Base-by-base conservation (phyloP, 2,888 invertebrate genomes). In the Eristalis pertinax region DNA sequence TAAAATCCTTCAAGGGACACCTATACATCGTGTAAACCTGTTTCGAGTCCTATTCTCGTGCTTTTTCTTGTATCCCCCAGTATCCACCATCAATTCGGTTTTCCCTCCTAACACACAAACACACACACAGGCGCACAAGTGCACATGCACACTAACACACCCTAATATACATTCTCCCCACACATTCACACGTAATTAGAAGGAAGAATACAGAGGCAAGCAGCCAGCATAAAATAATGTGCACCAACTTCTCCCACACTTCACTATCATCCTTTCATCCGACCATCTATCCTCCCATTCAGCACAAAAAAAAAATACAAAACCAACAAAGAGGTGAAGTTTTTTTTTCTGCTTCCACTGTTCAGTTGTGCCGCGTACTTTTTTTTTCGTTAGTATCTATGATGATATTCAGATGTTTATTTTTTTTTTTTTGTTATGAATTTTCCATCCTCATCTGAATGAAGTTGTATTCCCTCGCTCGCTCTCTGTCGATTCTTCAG, bases 401-500 rank as follows among this genome's bases (percentile, higher is more conserved):
- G 32, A 32, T 35, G 22, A 32, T 38, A 80, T 81, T 81, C 67
- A 74, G 32, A 43, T 85, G 72, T 74, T 77, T 76, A 68, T 81
- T 50, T 63, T 73, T 72, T 77, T 50, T 56, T 19, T 72, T 81
- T 74, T 69, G 62, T 65, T 79, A 68, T 56, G 58, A 64, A 73
- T 82, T 87, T 83, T 83, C 72, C 67, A 75, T 79, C 63, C 60
- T 64, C 73, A 73, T 76, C 75, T 80, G 62, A 84, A 84, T 87
- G 60, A 80, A 62, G 64, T 83, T 76, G 67, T 77, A 73, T 62
- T 82, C 50, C 32, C 56, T 8, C 32, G 5, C 62, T 62, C 32
- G 43, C 29, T 32, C 32, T 32, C 10, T 32, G 7, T 32, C 32
- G 32, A 32, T 10, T 32, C 32, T 67, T 41, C 43, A 24, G 32